Percentiles rank a stretch among this genome's conserved stretches.
These are phyloP conservation scores for Pseudachorutes palmiensis DNA, from an alignment of 1,140 invertebrate species.

Conservation along the genomic window DNA sequence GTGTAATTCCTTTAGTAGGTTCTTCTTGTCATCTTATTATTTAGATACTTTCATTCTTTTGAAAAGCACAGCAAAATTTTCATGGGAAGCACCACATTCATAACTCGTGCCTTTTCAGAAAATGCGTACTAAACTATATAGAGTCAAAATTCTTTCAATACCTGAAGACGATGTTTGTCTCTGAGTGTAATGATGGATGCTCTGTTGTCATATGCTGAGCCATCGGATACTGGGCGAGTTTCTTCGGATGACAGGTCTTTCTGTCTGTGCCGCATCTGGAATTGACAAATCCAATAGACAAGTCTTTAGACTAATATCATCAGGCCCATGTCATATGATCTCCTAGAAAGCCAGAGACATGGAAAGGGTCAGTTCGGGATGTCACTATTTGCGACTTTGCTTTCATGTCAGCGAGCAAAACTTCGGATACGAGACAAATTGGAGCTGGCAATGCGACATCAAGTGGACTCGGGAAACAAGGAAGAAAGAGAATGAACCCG, in stretches of 20 bases:
- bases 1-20: too few species aligned
- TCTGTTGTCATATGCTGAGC: slow-evolving; percentile 46
- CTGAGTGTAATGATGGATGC: slow-evolving; percentile 40
- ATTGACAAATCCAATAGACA: slow-evolving; percentile 33
- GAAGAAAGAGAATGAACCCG: too few species aligned
- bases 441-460: too few species aligned
- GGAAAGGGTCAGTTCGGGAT: background rate
- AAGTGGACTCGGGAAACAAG: too few species aligned
- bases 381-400: too few species aligned
- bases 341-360: background rate
- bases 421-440: too few species aligned
- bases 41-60: background rate
- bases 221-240: slow-evolving; percentile 50
- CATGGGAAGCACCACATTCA: too few species aligned
- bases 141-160: too few species aligned
- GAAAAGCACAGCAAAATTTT: background rate
- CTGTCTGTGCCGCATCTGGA: slow-evolving; percentile 42
- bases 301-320: background rate
- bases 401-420: too few species aligned
- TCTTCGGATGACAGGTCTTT: slow-evolving; percentile 42
- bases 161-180: slow-evolving; percentile 41
- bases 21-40: background rate
- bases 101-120: too few species aligned
- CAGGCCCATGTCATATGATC: background rate
- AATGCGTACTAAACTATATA: too few species aligned